Percentiles rank a stretch among this genome's conserved stretches.
These are phyloP conservation scores for Mayetiola destructor DNA, from an alignment of 2,888 invertebrate species.

Conservation along the genomic window DNA sequence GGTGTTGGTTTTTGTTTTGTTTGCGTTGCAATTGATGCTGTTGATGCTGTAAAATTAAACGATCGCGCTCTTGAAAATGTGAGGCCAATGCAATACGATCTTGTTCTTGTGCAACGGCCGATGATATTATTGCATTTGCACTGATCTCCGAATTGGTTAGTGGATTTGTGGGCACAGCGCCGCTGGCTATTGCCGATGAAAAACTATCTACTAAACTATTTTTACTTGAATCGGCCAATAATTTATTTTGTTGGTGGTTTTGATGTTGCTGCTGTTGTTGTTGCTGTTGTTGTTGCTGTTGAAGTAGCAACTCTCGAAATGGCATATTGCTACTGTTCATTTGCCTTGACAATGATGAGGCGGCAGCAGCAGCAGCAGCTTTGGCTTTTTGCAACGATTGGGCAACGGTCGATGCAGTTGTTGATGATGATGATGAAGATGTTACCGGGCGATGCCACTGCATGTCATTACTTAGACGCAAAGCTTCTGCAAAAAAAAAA, in stretches of 20 bases:
- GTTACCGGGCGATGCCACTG: constrained; percentile 20
- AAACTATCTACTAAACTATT: constrained; percentile 15
- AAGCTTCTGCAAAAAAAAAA: constrained; percentile 17
- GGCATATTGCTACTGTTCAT: constrained; percentile 15
- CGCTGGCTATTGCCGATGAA: constrained; percentile 14
- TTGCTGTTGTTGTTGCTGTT: constrained; percentile 13
- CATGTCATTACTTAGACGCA: constrained; percentile 17
- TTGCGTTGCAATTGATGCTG: constrained; percentile 25
- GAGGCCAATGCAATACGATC: constrained; percentile 31
- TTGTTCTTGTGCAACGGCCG: constrained; percentile 20
- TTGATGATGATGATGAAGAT: constrained; percentile 17
- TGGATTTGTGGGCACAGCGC: neutral
- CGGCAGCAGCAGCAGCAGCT: neutral
- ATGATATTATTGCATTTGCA: constrained; percentile 13
- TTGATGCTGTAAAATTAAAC: constrained; percentile 34
- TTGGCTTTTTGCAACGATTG: neutral
- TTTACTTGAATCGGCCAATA: neutral
- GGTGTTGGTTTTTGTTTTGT: constrained; percentile 23
- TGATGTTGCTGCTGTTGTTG: constrained; percentile 12
- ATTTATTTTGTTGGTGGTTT: constrained; percentile 8
- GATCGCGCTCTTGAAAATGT: constrained; percentile 35
- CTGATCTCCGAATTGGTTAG: constrained; percentile 11
- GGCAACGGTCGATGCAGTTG: constrained; percentile 16
- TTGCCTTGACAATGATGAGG: too few relatives aligned
- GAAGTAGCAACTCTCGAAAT: constrained; percentile 19